Conservation (phyloP, 2,888 invertebrate genomes). For the Achlya flavicornis region DNA sequence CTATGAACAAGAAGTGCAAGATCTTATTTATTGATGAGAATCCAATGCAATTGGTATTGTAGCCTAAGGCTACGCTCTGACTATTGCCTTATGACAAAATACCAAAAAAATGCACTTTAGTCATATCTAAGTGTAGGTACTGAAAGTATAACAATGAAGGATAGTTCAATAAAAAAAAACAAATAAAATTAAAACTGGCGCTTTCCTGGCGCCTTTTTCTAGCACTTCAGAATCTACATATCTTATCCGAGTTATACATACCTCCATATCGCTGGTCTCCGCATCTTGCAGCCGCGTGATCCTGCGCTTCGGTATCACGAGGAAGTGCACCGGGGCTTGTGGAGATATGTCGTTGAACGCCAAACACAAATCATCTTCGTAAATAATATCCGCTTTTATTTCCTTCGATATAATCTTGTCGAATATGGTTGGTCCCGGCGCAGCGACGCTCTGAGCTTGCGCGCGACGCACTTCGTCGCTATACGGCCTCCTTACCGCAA, state of each 20-base stretch:
- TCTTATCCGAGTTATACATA: constrained; percentile 42
- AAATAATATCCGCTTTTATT: constrained; percentile 91
- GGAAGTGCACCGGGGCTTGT: constrained; percentile 92
- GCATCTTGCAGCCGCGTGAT: constrained; percentile 86
- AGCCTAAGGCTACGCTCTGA: too few relatives aligned
- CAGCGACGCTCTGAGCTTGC: constrained; percentile 61
- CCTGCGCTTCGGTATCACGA: constrained; percentile 91
- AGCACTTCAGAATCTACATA: background rate
- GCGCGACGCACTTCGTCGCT: constrained; percentile 75
- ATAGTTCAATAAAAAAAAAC: too few relatives aligned
- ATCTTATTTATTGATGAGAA: too few relatives aligned
- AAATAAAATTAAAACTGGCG: background rate
- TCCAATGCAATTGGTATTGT: too few relatives aligned
- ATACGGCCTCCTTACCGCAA: constrained; percentile 67
- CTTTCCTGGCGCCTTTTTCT: background rate
- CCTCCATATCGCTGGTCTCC: constrained; percentile 85
- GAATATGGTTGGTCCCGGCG: constrained; percentile 86
- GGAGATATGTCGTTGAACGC: constrained; percentile 92
- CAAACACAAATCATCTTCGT: constrained; percentile 91
- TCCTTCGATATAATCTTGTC: constrained; percentile 89
- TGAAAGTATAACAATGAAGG: too few relatives aligned
- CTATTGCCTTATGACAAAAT: too few relatives aligned
- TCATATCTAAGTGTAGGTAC: too few relatives aligned
- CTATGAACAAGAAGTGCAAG: too few relatives aligned
- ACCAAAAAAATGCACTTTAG: too few relatives aligned